phyloP scores from a whole-genome alignment of 2,113 vertebrate species.

The Crotalus helleri region DNA sequence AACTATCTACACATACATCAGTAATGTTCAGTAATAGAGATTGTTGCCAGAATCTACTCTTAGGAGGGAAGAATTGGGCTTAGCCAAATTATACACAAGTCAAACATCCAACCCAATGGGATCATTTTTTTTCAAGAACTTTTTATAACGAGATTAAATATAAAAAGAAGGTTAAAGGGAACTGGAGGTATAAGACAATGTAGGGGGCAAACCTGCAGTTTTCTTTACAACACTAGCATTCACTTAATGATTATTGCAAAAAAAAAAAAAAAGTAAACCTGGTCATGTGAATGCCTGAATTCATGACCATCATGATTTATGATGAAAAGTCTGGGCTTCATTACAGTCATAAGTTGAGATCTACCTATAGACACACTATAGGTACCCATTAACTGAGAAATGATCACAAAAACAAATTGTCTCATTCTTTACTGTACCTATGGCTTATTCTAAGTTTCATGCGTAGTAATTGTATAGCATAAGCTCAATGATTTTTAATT shows the following conservation, averaged over 20 bases:
- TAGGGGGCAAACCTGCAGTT: background rate
- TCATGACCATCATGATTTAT: background rate
- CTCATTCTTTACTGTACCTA: background rate
- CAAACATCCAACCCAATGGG: background rate
- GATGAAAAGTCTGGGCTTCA: background rate
- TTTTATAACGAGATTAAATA: background rate
- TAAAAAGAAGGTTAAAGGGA: background rate
- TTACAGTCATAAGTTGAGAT: background rate
- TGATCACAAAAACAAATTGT: background rate
- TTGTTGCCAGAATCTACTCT: constrained; percentile 35
- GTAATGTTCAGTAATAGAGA: constrained; percentile 39
- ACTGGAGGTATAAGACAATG: background rate
- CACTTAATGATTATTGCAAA: background rate
- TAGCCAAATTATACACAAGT: fast-evolving
- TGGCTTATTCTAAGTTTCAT: background rate
- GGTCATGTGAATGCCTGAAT: background rate
- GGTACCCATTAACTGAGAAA: background rate
- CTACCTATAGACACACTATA: background rate
- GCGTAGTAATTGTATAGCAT: background rate
- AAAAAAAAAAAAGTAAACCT: background rate
- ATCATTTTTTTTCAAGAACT: background rate
- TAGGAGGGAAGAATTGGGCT: background rate
- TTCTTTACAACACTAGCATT: background rate
- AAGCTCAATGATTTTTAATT: background rate
- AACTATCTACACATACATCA: constrained; percentile 48